phyloP scores from a whole-genome alignment of 1,140 invertebrate genomes.

The Ceratina japonica region DNA sequence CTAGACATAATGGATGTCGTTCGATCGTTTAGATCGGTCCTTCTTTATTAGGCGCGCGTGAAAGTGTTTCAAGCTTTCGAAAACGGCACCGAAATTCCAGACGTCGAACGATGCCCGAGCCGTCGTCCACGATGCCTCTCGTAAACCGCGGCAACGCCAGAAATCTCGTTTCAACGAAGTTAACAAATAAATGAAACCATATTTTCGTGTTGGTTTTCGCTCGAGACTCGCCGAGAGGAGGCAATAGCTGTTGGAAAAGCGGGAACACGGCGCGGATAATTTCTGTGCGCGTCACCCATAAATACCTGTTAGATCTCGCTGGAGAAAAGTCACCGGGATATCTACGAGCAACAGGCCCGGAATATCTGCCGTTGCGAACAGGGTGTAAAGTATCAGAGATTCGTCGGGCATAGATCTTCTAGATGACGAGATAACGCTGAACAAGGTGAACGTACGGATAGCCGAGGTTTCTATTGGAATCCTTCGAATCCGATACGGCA shows the following conservation, averaged over 20 bases:
- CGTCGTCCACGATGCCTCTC: not conserved
- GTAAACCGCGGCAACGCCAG: too few species aligned
- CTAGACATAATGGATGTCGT: not conserved
- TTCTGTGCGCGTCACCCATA: conserved; percentile 19
- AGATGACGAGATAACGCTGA: conserved; percentile 55
- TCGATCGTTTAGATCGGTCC: conserved; percentile 23
- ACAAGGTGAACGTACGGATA: conserved; percentile 50
- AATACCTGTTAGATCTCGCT: conserved; percentile 16
- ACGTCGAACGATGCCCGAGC: not conserved
- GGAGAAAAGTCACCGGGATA: conserved; percentile 11
- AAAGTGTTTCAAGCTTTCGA: conserved; percentile 48
- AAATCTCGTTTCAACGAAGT: not conserved
- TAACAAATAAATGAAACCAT: not conserved
- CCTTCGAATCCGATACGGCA: conserved; percentile 18
- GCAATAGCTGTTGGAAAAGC: conserved; percentile 1
- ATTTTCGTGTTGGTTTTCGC: not conserved
- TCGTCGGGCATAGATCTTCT: conserved; percentile 52
- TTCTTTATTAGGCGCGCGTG: conserved; percentile 32
- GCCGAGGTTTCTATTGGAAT: conserved; percentile 19
- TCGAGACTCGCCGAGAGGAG: too few species aligned
- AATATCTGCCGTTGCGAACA: conserved; percentile 15
- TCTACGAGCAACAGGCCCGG: conserved; percentile 32
- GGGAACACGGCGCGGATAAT: conserved; percentile 9
- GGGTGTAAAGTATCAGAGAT: conserved; percentile 47
- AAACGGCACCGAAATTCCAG: conserved; percentile 39